Evolutionary conservation across 2,113 vertebrate genomes (phyloP).

Genomic region (Istiophorus platypterus): DNA sequence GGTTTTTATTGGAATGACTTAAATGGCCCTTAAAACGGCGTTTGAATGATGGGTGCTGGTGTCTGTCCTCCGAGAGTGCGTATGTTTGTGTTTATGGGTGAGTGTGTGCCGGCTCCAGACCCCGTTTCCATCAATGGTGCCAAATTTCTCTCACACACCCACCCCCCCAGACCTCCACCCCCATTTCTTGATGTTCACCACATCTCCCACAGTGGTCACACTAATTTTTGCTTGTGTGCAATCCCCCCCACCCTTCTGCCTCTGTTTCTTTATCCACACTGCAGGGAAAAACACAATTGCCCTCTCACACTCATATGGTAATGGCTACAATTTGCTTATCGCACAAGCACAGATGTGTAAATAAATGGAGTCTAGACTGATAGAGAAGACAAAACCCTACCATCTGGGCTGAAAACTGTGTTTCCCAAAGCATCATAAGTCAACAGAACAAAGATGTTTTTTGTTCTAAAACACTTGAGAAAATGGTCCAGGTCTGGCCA

Average conservation of each 20-base stretch:
- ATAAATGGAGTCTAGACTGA: constrained; percentile 70
- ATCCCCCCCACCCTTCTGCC: not conserved
- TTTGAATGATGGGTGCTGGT: constrained; percentile 65
- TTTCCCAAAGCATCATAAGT: constrained; percentile 51
- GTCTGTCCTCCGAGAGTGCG: constrained; percentile 50
- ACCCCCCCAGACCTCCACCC: constrained; percentile 29
- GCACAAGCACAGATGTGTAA: constrained; percentile 73
- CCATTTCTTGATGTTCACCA: constrained; percentile 68
- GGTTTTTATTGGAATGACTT: constrained; percentile 80
- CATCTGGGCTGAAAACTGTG: constrained; percentile 58
- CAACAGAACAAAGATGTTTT: constrained; percentile 59
- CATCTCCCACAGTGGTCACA: constrained; percentile 71
- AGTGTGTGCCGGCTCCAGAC: constrained; percentile 49
- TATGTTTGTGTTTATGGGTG: constrained; percentile 50
- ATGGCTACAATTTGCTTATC: constrained; percentile 78
- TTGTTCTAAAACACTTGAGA: constrained; percentile 38
- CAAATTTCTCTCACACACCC: constrained; percentile 52
- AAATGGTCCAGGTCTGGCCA: constrained; percentile 36
- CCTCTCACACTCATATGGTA: constrained; percentile 64
- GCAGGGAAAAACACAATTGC: constrained; percentile 54
- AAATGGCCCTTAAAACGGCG: constrained; percentile 76
- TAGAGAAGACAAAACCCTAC: constrained; percentile 66
- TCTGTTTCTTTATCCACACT: constrained; percentile 44
- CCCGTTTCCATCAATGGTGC: constrained; percentile 73
- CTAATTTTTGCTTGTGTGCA: constrained; percentile 52